These are phyloP conservation scores for Drosophila meridionalis DNA, from an alignment of 2,888 invertebrate genomes.

Conservation along the genomic window DNA sequence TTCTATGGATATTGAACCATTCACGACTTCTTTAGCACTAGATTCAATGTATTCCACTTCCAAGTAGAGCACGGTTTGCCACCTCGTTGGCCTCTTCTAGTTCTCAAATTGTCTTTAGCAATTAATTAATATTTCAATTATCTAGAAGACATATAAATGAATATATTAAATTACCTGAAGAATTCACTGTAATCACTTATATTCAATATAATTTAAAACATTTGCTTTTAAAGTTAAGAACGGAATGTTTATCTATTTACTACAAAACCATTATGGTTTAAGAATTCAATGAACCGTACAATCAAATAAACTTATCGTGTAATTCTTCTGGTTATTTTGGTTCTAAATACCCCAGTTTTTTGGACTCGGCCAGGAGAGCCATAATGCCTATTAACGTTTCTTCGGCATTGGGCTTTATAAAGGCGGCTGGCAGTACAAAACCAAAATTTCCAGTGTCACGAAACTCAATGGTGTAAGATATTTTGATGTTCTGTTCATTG, in stretches of 20 bases:
- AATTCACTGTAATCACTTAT: no score
- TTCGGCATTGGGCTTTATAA: slow-evolving; percentile 87
- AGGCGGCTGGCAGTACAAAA: slow-evolving; percentile 88
- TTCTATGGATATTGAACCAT: not conserved
- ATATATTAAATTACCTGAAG: no score
- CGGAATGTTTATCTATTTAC: no score
- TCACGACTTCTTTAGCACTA: not conserved
- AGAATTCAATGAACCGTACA: not conserved
- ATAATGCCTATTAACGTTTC: slow-evolving; percentile 86
- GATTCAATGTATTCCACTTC: not conserved
- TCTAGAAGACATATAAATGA: no score
- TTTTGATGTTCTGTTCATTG: slow-evolving; percentile 86
- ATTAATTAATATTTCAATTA: not conserved
- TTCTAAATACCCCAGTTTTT: slow-evolving; percentile 73
- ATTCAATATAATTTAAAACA: no score
- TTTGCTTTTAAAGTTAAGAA: no score
- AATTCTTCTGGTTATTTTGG: slow-evolving; percentile 35
- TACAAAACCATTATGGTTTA: not conserved
- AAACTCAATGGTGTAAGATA: slow-evolving; percentile 85
- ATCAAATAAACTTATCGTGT: not conserved
- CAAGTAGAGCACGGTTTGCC: no score
- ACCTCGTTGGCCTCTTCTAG: no score
- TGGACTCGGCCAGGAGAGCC: slow-evolving; percentile 82
- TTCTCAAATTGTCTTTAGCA: no score
- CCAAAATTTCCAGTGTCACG: slow-evolving; percentile 89